Conservation (phyloP, 2,888 invertebrate genomes). For the Zhuqinia jingwanae region DNA sequence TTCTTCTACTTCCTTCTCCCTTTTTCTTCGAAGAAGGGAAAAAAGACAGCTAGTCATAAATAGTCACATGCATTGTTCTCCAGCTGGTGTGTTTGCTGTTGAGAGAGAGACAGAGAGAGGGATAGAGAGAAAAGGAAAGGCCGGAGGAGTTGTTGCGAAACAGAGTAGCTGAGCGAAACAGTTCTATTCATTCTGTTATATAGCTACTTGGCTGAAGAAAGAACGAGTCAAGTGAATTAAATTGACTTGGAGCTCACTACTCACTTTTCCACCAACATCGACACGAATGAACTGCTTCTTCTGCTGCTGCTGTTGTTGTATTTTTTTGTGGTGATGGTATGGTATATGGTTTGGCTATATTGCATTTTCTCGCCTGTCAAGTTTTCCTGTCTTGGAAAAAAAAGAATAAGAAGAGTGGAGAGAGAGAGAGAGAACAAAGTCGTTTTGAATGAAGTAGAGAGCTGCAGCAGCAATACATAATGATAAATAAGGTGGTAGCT, state of each 20-base stretch:
- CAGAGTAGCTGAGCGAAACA: neutral
- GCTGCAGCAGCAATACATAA: neutral
- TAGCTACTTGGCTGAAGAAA: neutral
- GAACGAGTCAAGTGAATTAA: conserved; percentile 42
- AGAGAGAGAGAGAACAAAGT: neutral
- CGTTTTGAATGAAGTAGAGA: neutral
- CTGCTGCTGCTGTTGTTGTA: neutral
- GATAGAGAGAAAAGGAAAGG: neutral
- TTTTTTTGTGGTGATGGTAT: conserved; percentile 9
- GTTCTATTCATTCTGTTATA: neutral
- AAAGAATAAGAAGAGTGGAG: neutral
- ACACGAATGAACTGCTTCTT: too few relatives aligned
- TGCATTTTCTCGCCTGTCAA: conserved; percentile 45
- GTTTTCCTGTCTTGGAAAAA: neutral
- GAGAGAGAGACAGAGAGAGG: too few relatives aligned
- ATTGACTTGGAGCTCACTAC: conserved; percentile 29
- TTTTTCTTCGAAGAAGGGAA: neutral
- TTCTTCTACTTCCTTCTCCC: too few relatives aligned
- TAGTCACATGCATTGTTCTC: conserved; percentile 32
- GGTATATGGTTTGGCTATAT: conserved; percentile 13
- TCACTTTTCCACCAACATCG: too few relatives aligned
- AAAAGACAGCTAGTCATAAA: conserved; percentile 20
- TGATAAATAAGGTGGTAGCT: too few relatives aligned
- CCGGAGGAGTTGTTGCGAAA: conserved; percentile 5
- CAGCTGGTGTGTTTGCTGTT: conserved; percentile 4